These are phyloP conservation scores for Myiozetetes cayanensis DNA, from an alignment of 2,113 vertebrate genomes.

Conservation along the genomic window DNA sequence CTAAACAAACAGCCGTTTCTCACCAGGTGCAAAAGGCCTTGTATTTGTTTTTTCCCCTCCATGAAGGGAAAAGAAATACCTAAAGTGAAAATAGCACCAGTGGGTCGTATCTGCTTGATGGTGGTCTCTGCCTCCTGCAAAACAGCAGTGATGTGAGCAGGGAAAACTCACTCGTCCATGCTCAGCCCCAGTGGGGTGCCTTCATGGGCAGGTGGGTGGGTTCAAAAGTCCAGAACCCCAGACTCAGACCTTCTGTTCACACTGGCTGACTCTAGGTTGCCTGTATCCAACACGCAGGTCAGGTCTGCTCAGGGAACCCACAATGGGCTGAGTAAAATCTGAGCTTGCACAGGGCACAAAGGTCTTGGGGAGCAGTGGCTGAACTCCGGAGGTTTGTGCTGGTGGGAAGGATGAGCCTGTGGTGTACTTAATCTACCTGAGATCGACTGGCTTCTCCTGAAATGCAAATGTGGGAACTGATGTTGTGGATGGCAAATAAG, in stretches of 20 bases:
- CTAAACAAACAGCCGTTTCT: constrained; percentile 44
- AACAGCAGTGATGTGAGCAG: background rate
- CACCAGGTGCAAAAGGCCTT: constrained; percentile 48
- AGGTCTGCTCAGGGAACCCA: background rate
- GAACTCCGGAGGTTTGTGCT: background rate
- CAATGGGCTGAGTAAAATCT: background rate
- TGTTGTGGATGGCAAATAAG: background rate
- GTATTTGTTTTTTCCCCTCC: constrained; percentile 5
- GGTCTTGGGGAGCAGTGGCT: background rate
- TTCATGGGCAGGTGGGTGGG: background rate
- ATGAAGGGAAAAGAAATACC: constrained; percentile 23
- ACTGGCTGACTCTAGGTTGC: background rate
- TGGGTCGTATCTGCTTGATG: background rate
- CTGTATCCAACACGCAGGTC: background rate
- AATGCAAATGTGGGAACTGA: background rate
- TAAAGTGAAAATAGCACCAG: background rate
- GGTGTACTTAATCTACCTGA: background rate
- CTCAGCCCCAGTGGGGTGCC: accelerated
- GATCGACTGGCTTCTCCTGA: background rate
- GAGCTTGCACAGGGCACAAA: background rate
- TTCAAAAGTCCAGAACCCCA: background rate
- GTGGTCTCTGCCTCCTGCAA: background rate
- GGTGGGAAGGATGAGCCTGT: background rate
- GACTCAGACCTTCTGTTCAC: background rate
- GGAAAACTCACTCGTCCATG: accelerated